These are phyloP conservation scores for Ceyx melanurus DNA, from an alignment of 2,113 vertebrate species.

Conservation along the genomic window DNA sequence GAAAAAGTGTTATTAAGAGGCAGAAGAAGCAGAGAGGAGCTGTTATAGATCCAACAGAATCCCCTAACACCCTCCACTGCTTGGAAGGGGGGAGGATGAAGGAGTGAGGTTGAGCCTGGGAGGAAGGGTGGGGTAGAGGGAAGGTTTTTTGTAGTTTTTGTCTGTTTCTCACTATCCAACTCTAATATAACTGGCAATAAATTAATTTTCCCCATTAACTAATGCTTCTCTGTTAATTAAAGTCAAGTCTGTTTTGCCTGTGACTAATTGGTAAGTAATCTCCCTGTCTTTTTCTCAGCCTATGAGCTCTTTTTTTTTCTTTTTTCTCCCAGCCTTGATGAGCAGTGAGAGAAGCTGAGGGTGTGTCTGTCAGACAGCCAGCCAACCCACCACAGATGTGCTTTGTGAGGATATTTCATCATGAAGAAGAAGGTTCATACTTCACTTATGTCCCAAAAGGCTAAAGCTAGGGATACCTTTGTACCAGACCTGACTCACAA, in stretches of 20 bases:
- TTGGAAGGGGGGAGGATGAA: not conserved
- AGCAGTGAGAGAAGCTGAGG: not conserved
- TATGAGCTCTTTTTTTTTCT: not conserved
- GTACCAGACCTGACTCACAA: not conserved
- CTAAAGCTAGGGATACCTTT: not conserved
- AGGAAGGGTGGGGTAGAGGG: not conserved
- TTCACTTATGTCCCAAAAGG: not conserved
- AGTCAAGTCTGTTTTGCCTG: not conserved
- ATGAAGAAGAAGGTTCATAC: not conserved
- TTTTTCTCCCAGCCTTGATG: not conserved
- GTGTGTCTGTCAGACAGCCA: not conserved
- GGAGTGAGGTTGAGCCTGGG: not conserved
- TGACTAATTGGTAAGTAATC: not conserved
- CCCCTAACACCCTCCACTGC: fast-evolving
- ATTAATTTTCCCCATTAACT: not conserved
- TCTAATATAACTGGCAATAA: not conserved
- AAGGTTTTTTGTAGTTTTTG: not conserved
- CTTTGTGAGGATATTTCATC: not conserved
- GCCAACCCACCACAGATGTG: not conserved
- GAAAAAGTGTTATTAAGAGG: not conserved
- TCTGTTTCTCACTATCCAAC: not conserved
- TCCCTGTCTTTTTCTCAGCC: not conserved
- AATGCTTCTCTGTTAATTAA: not conserved
- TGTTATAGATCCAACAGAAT: not conserved
- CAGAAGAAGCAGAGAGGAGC: not conserved